These are phyloP conservation scores for Sus scrofa DNA, from an alignment of 2,113 vertebrate genomes.

Conservation along the genomic window DNA sequence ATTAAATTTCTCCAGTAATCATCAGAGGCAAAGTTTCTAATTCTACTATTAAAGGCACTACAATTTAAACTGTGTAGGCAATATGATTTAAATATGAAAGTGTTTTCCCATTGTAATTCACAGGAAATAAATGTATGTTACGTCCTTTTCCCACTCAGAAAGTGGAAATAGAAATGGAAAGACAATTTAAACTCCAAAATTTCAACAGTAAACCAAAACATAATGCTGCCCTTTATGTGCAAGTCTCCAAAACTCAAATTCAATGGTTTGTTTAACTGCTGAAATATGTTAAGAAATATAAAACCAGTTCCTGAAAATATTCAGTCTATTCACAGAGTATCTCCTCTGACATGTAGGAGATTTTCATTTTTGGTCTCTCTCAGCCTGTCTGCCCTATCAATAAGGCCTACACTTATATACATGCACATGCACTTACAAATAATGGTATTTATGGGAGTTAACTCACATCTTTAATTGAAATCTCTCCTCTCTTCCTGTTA, in stretches of 20 bases:
- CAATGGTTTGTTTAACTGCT: neutral
- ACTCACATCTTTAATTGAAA: conserved; percentile 80
- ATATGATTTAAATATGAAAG: neutral
- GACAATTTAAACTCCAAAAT: conserved; percentile 52
- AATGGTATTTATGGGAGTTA: conserved; percentile 62
- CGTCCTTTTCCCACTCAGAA: neutral
- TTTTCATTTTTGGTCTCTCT: conserved; percentile 5
- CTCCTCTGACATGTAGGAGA: neutral
- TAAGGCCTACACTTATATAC: neutral
- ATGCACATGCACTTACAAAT: neutral
- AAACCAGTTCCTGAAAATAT: conserved; percentile 46
- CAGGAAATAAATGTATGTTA: conserved; percentile 33
- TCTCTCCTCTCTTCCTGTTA: conserved; percentile 67
- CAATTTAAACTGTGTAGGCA: neutral
- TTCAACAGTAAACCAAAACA: conserved; percentile 9
- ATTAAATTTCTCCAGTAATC: neutral
- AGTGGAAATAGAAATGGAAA: conserved; percentile 60
- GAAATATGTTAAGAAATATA: neutral
- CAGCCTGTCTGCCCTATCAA: neutral
- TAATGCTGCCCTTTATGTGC: neutral
- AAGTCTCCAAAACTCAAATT: conserved; percentile 53
- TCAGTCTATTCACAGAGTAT: neutral
- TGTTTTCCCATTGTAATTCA: neutral
- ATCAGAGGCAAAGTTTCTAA: conserved; percentile 13
- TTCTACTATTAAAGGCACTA: neutral